Conservation (phyloP, 2,113 vertebrate genomes). For the Cranoglanis bouderius region DNA sequence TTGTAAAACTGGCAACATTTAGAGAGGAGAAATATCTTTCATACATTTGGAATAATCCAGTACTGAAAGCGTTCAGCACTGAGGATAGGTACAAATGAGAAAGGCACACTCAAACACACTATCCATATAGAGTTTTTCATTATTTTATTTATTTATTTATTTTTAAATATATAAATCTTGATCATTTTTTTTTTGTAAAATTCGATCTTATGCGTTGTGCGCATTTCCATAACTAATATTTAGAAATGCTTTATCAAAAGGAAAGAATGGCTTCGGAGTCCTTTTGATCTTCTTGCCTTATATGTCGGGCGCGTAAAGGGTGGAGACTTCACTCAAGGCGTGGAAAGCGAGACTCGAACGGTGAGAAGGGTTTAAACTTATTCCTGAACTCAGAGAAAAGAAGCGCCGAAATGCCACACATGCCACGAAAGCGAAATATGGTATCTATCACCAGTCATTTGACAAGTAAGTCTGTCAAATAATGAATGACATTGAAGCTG, state of each 20-base stretch:
- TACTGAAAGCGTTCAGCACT: neutral
- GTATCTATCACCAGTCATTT: neutral
- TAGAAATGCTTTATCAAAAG: neutral
- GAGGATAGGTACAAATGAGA: neutral
- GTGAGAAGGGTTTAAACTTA: conserved; percentile 38
- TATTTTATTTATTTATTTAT: too few relatives aligned
- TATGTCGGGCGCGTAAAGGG: conserved; percentile 52
- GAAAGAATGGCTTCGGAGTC: neutral
- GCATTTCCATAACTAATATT: neutral
- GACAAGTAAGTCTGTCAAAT: neutral
- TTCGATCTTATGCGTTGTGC: neutral
- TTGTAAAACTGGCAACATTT: neutral
- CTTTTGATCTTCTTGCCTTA: conserved; percentile 16
- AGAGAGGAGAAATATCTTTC: neutral
- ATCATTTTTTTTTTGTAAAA: neutral
- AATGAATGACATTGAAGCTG: neutral
- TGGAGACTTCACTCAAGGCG: conserved; percentile 62
- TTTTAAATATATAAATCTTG: too few relatives aligned
- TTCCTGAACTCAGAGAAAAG: neutral
- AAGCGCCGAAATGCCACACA: neutral
- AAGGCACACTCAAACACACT: neutral
- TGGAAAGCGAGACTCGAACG: conserved; percentile 58
- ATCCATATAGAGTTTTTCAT: neutral
- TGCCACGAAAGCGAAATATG: neutral
- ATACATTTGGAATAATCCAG: neutral